Percentiles rank a stretch among this genome's conserved stretches.
Conservation (phyloP, 2,113 vertebrate genomes). For the Menidia beryllina region DNA sequence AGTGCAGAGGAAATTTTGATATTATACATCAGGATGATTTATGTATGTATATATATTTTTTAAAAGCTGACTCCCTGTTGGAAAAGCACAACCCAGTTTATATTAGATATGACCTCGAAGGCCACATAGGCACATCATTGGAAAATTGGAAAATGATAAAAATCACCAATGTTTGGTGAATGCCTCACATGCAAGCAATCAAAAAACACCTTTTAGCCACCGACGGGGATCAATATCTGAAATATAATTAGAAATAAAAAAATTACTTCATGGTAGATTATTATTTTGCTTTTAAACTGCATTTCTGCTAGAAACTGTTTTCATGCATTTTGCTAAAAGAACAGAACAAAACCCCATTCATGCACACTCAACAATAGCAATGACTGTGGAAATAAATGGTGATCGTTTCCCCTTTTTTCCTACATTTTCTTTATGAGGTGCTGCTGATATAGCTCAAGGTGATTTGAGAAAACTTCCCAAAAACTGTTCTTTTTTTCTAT, state of each 20-base stretch:
- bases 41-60: no score
- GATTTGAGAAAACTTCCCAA: not conserved
- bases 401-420: not conserved
- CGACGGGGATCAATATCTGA: not conserved
- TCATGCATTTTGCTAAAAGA: not conserved
- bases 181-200: not conserved
- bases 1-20: not conserved
- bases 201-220: not conserved
- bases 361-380: not conserved
- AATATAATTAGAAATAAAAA: no score
- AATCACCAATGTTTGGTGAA: not conserved
- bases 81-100: not conserved
- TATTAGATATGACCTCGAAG: not conserved
- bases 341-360: not conserved
- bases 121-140: not conserved
- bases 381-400: no score
- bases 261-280: no score
- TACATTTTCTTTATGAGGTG: not conserved
- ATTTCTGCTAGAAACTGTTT: no score
- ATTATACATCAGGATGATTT: not conserved
- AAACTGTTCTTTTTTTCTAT: slow-evolving; percentile 37
- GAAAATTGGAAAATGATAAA: not conserved
- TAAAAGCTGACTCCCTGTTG: not conserved
- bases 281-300: no score
- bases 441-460: not conserved